Evolutionary conservation across 92 coral and sea anemone species (phyloP).

Genomic region (Plumapathes pennacea): DNA sequence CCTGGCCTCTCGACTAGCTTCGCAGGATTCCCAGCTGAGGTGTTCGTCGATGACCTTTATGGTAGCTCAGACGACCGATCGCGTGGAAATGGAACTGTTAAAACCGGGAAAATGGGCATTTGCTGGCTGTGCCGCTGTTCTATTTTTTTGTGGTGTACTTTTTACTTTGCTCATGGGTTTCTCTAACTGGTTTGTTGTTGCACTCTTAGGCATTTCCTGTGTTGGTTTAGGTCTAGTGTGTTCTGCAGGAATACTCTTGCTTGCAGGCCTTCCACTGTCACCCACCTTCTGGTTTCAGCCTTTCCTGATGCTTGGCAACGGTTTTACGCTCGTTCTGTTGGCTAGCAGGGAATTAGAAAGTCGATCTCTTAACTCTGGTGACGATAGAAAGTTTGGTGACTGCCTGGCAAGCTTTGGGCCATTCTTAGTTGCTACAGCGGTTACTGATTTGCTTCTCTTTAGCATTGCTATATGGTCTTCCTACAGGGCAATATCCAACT

Average conservation of each 20-base stretch:
- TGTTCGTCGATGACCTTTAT: neutral
- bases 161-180: neutral
- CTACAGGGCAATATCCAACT: conserved; percentile 21
- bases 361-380: neutral
- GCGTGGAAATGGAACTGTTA: neutral
- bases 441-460: conserved; percentile 15
- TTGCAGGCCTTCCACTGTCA: conserved; percentile 11
- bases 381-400: conserved; percentile 14
- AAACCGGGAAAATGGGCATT: neutral
- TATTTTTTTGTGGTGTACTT: neutral
- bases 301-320: conserved; percentile 30
- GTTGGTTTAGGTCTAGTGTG: neutral
- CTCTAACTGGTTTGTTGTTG: neutral
- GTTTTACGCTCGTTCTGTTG: too few relatives aligned
- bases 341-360: conserved; percentile 23
- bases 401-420: conserved; percentile 31
- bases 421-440: conserved; percentile 6
- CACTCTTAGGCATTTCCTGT: neutral
- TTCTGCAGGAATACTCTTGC: conserved; percentile 3
- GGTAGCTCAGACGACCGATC: neutral
- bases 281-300: conserved; percentile 38
- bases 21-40: too few relatives aligned
- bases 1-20: neutral
- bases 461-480: conserved; percentile 43
- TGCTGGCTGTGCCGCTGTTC: neutral